A percentile compares a stretch with the other conserved stretches of the same genome.
Evolutionary conservation across 1,140 invertebrate genomes (phyloP).

Genomic region (Drosophila eugracilis): DNA sequence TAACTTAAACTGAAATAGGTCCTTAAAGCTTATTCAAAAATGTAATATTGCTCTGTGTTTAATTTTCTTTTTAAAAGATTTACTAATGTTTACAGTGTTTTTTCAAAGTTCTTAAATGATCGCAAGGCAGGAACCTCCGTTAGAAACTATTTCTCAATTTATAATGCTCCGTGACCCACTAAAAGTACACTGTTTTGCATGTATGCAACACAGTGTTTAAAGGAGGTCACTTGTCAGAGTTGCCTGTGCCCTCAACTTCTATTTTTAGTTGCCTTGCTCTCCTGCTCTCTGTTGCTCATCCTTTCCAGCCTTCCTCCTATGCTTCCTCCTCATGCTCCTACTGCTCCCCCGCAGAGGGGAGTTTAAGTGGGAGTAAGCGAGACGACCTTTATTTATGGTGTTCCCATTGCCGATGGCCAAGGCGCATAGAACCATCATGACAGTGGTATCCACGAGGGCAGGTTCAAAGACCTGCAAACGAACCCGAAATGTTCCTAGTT

Average conservation of each 20-base stretch:
- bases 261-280: slow-evolving; percentile 29
- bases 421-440: slow-evolving; percentile 14
- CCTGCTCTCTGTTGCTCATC: slow-evolving; percentile 15
- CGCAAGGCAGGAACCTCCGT: neutral
- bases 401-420: slow-evolving; percentile 4
- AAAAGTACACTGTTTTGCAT: slow-evolving; percentile 27
- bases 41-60: too few relatives aligned
- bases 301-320: slow-evolving; percentile 5
- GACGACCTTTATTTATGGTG: slow-evolving; percentile 30
- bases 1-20: too few relatives aligned
- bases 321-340: neutral
- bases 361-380: slow-evolving; percentile 27
- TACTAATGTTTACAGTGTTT: too few relatives aligned
- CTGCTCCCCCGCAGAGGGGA: neutral
- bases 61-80: too few relatives aligned
- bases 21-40: too few relatives aligned
- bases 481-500: slow-evolving; percentile 10
- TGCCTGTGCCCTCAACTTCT: slow-evolving; percentile 24
- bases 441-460: slow-evolving; percentile 11
- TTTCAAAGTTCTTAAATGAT: too few relatives aligned
- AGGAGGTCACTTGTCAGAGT: slow-evolving; percentile 29
- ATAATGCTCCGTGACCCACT: slow-evolving; percentile 15
- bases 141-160: slow-evolving; percentile 5
- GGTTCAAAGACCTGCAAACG: slow-evolving; percentile 26
- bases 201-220: slow-evolving; percentile 13